Conservation (phyloP, 1,140 invertebrate genomes). For the Rhyacophila brunnea region DNA sequence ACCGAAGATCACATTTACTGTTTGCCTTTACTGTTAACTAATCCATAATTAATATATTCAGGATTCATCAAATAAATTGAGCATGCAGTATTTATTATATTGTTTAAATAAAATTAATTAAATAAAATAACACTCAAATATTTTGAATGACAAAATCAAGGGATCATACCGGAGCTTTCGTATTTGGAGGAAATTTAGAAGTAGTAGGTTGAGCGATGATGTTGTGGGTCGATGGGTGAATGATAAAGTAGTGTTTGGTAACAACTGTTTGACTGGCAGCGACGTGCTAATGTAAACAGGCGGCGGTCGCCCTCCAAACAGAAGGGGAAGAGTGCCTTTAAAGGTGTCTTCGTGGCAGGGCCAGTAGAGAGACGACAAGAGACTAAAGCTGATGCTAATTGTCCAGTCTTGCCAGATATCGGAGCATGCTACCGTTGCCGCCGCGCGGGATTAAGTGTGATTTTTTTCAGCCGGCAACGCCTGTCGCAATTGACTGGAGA, state of each 20-base stretch:
- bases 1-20: not conserved
- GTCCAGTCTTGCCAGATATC: not conserved
- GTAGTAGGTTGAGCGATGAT: slow-evolving; percentile 1
- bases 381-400: not conserved
- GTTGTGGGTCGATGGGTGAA: not conserved
- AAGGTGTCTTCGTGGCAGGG: not conserved
- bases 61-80: not conserved
- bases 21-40: not conserved
- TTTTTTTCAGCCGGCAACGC: not conserved
- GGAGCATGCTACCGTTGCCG: slow-evolving; percentile 1
- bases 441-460: slow-evolving; percentile 1
- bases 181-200: slow-evolving; percentile 1
- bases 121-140: slow-evolving; percentile 2
- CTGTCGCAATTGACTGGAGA: not conserved
- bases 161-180: not conserved
- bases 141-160: slow-evolving; percentile 3
- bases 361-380: not conserved
- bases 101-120: not conserved
- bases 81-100: no score
- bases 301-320: not conserved
- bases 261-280: not conserved
- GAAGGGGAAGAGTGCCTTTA: not conserved
- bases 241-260: not conserved
- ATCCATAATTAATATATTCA: not conserved
- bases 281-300: not conserved